Percentiles rank a stretch among this genome's conserved stretches.
Conservation (phyloP, 1,140 invertebrate genomes). For the Ceratina calcarata region DNA sequence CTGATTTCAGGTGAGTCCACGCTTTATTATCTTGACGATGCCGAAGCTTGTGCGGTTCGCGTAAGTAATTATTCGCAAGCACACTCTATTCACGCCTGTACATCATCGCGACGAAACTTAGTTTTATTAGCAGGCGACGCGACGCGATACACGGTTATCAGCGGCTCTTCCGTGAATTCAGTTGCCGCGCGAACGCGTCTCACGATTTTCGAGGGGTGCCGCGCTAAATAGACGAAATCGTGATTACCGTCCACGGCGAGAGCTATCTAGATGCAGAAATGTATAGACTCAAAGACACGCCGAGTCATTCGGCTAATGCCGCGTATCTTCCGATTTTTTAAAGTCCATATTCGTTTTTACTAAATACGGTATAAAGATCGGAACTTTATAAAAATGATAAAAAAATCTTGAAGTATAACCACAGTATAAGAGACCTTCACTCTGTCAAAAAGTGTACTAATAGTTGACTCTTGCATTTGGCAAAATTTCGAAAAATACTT, state of each 20-base stretch:
- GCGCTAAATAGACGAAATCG: constrained; percentile 13
- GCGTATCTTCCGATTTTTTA: too few relatives aligned
- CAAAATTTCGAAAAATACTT: too few relatives aligned
- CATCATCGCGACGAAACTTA: neutral
- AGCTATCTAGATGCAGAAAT: constrained; percentile 16
- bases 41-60: neutral
- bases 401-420: too few relatives aligned
- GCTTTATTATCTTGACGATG: constrained; percentile 21
- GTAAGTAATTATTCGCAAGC: constrained; percentile 43
- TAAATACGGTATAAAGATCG: too few relatives aligned
- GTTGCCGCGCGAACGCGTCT: constrained; percentile 40
- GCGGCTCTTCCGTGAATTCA: constrained; percentile 34
- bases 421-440: too few relatives aligned
- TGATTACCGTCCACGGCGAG: constrained; percentile 23
- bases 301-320: constrained; percentile 1
- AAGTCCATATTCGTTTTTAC: too few relatives aligned
- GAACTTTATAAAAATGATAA: too few relatives aligned
- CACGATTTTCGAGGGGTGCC: constrained; percentile 4
- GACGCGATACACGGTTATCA: constrained; percentile 41
- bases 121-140: constrained; percentile 39
- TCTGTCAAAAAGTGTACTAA: too few relatives aligned
- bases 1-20: constrained; percentile 46
- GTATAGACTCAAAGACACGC: constrained; percentile 28
- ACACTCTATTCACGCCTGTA: neutral
- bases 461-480: too few relatives aligned